A percentile compares a stretch with the other conserved stretches of the same genome.
Evolutionary conservation across 2,797 vertebrate genomes (phyloP).

Genomic region (Tolypeutes matacus): DNA sequence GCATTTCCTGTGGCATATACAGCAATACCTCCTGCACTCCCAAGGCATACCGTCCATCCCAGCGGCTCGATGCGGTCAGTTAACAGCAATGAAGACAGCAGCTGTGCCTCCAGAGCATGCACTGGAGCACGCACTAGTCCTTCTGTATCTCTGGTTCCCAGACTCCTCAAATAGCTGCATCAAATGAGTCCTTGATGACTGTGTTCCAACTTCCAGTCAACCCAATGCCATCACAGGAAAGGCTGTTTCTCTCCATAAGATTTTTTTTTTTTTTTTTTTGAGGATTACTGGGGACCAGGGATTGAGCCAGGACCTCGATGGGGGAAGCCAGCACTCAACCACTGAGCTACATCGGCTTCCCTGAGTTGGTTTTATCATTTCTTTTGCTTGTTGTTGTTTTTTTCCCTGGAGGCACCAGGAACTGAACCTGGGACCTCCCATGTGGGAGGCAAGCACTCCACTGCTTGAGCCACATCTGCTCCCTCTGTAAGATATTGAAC

Average conservation of each 20-base stretch:
- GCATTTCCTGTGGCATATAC: conserved; percentile 96
- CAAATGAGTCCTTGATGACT: conserved; percentile 96
- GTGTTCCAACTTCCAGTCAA: conserved; percentile 98
- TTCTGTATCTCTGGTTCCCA: conserved; percentile 96
- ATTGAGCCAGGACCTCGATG: too few relatives aligned
- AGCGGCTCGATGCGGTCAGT: conserved; percentile 99
- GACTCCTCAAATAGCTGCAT: conserved; percentile 99
- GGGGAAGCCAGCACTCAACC: too few relatives aligned
- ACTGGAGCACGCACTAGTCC: conserved; percentile 95
- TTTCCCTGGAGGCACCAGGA: too few relatives aligned
- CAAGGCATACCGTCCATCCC: conserved; percentile 97
- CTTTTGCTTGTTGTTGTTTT: too few relatives aligned
- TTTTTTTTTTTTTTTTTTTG: background rate
- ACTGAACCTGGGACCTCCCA: too few relatives aligned
- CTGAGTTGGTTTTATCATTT: too few relatives aligned
- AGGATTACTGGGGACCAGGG: too few relatives aligned
- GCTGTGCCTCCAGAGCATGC: conserved; percentile 98
- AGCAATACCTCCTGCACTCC: conserved; percentile 93
- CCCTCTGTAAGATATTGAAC: conserved; percentile 89
- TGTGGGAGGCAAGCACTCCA: too few relatives aligned
- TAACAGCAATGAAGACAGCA: conserved; percentile 97
- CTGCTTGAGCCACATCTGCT: too few relatives aligned
- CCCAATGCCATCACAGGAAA: conserved; percentile 96
- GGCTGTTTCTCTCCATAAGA: conserved; percentile 94
- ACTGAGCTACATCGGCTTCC: too few relatives aligned